phyloP scores from a whole-genome alignment of 2,888 invertebrate genomes.

The Acleris literana region DNA sequence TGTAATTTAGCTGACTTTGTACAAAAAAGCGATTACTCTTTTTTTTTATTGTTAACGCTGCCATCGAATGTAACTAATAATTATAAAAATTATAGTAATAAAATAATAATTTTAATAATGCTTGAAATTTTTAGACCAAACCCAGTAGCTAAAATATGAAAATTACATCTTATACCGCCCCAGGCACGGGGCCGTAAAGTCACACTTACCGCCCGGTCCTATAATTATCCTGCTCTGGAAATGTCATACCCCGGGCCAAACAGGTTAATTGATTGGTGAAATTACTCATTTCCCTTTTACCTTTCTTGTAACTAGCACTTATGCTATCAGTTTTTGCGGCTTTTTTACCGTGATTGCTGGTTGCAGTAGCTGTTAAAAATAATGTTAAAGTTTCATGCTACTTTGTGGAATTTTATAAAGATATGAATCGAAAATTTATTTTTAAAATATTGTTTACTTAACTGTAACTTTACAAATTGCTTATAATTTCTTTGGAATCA shows the following conservation, averaged over 20 bases:
- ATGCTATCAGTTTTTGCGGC: neutral
- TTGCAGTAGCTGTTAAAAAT: conserved; percentile 2
- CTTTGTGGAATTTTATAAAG: neutral
- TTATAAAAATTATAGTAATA: neutral
- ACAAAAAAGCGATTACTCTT: too few species aligned
- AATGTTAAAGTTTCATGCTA: neutral
- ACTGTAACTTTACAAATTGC: too few species aligned
- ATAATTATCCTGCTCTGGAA: conserved; percentile 23
- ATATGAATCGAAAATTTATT: too few species aligned
- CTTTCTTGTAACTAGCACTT: conserved; percentile 11
- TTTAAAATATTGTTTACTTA: too few species aligned
- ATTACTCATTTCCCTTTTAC: conserved; percentile 22
- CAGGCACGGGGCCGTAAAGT: neutral
- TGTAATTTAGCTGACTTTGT: too few species aligned
- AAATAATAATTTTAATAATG: neutral
- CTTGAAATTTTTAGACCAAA: conserved; percentile 13
- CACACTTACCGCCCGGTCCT: conserved; percentile 3
- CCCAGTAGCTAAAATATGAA: conserved; percentile 30
- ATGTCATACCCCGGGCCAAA: conserved; percentile 28
- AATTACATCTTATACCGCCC: conserved; percentile 1
- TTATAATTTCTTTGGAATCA: too few species aligned
- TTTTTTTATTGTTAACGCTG: neutral
- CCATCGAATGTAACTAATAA: neutral
- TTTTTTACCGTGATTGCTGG: neutral
- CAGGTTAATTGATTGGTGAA: conserved; percentile 31